A percentile compares a stretch with the other conserved stretches of the same genome.
phyloP scores from a whole-genome alignment of 2,797 vertebrate species.

The Iguana delicatissima region DNA sequence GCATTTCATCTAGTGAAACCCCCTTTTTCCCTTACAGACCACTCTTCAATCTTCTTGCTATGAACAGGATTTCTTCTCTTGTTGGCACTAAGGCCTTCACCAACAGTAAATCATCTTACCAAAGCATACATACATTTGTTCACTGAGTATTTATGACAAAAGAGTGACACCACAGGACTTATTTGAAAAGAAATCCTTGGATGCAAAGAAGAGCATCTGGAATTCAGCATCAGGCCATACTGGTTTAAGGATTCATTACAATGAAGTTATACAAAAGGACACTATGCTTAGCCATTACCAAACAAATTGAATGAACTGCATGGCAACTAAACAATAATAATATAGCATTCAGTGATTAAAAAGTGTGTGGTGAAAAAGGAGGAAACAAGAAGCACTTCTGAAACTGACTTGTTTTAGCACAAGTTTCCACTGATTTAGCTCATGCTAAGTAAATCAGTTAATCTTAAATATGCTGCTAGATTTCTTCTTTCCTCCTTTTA shows the following conservation, averaged over 20 bases:
- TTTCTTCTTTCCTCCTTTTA: too few relatives aligned
- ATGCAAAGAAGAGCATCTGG: not conserved
- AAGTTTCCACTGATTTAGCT: too few relatives aligned
- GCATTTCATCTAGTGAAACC: constrained; percentile 59
- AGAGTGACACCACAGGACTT: not conserved
- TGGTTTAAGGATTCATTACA: constrained; percentile 28
- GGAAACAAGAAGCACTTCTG: too few relatives aligned
- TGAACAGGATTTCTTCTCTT: constrained; percentile 14
- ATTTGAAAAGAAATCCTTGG: constrained; percentile 10
- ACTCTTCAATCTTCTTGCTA: constrained; percentile 46
- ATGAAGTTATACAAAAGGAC: not conserved
- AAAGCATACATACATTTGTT: constrained; percentile 9
- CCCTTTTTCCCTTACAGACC: constrained; percentile 47
- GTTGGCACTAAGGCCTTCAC: constrained; percentile 6
- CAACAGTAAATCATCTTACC: constrained; percentile 26
- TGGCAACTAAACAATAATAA: not conserved
- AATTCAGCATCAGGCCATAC: not conserved
- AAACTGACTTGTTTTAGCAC: too few relatives aligned
- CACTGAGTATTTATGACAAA: constrained; percentile 10
- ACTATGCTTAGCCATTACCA: constrained; percentile 14
- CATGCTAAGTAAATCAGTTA: too few relatives aligned
- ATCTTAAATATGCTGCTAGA: too few relatives aligned
- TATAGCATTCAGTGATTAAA: not conserved
- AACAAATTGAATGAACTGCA: not conserved
- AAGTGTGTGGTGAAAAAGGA: not conserved